A percentile compares a stretch with the other conserved stretches of the same genome.
These are phyloP conservation scores for Falco columbarius DNA, from an alignment of 2,797 vertebrate species.

Conservation along the genomic window DNA sequence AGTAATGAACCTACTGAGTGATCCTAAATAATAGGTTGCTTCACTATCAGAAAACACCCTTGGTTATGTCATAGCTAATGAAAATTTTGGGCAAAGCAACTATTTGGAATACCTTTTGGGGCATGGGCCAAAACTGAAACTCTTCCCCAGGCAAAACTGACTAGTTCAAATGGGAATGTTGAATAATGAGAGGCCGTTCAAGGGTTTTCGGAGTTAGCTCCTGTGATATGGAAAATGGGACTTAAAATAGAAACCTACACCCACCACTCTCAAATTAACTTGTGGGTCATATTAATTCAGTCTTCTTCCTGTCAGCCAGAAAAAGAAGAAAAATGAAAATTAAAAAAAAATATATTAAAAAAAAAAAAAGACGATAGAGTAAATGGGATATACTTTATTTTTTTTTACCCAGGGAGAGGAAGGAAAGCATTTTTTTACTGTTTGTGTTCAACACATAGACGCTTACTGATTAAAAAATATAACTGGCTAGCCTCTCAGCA, in stretches of 20 bases:
- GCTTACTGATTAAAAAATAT: not conserved
- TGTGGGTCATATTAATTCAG: not conserved
- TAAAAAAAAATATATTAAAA: no score
- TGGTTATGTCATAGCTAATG: not conserved
- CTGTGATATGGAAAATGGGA: not conserved
- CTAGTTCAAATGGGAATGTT: not conserved
- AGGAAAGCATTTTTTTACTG: not conserved
- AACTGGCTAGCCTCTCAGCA: not conserved
- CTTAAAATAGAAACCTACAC: not conserved
- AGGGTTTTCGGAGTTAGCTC: not conserved
- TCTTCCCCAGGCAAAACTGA: not conserved
- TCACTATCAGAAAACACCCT: not conserved
- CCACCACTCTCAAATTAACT: not conserved
- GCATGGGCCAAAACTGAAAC: not conserved
- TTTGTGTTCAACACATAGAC: not conserved
- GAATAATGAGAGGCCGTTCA: not conserved
- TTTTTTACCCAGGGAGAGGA: not conserved
- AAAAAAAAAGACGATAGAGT: not conserved
- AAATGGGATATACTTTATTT: not conserved
- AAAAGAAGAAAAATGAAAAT: no score
- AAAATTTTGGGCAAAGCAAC: not conserved
- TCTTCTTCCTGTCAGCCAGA: not conserved
- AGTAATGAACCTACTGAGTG: not conserved
- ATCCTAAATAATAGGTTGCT: not conserved
- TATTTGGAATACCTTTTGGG: not conserved